Evolutionary conservation across 2,888 invertebrate species (phyloP), one percentile per base, ranked within the genome.

Genomic region (Odontothrips loti): DNA sequence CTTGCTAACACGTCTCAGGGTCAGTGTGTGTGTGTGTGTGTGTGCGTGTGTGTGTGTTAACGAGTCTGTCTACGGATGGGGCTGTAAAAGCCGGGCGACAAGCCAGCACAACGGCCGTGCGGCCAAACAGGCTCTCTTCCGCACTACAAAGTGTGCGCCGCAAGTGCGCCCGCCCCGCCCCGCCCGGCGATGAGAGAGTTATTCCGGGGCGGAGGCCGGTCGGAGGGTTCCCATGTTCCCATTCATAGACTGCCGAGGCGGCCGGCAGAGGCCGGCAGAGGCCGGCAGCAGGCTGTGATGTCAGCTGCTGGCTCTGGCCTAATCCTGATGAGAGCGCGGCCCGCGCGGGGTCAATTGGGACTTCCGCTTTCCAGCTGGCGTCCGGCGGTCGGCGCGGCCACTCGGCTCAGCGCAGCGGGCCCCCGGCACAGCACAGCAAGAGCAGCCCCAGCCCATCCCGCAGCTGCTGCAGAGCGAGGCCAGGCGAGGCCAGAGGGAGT

Each of bases 351-450:
- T 43, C 68, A 75, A 75, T 75, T 75, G 68, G 68, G 27, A 27
- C 68, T 75, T 75, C 68, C 68, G 68, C 68, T 27, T 27, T 27
- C 68, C 68, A 75, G 68, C 68, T 75, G 68, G n/a, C 68, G 68
- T 11, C 68, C 11, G n/a, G 23, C 23, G n/a, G 68, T 15, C 58
- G 34, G 34, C 34, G 6, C 34, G 6, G 34, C 51, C 51, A 6
- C 51, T 17, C 51, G 15, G 51, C 51, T 17, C 58, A 17, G 58
- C 58, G 20, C 58, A 17, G 58, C 11, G 51, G 20, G 15, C 10
- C 15, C 48, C 48, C 48, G 10, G 48, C 48, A 12, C 51, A 43
- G 34, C n/a, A n/a, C n/a, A n/a, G n/a, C n/a, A n/a, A n/a, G n/a
- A n/a, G n/a, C n/a, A n/a, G n/a, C n/a, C n/a, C n/a, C n/a, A n/a